Evolutionary conservation across 2,113 vertebrate genomes (phyloP).

Genomic region (Elanoides forficatus): DNA sequence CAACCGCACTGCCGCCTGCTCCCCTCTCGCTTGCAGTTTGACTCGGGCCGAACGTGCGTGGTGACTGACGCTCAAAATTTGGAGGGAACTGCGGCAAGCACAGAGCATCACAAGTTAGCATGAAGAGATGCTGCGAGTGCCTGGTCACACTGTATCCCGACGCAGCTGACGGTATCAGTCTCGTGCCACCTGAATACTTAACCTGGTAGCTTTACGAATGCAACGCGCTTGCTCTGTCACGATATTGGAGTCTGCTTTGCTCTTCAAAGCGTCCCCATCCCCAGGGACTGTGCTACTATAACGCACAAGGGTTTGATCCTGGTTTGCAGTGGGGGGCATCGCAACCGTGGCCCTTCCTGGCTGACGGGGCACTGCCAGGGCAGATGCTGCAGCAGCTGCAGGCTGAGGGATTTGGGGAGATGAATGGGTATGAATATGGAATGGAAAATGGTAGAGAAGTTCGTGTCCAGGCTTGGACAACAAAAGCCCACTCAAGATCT

Average conservation of each 20-base stretch:
- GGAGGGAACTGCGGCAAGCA: neutral
- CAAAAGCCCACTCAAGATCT: neutral
- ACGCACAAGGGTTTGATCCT: neutral
- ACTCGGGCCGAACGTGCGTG: neutral
- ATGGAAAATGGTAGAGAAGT: neutral
- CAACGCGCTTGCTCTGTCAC: neutral
- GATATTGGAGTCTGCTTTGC: neutral
- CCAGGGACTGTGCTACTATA: neutral
- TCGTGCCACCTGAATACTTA: neutral
- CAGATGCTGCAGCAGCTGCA: neutral
- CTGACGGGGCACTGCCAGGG: neutral
- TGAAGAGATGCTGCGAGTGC: neutral
- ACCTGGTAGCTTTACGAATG: neutral
- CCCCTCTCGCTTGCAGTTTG: neutral
- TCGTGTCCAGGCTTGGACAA: neutral
- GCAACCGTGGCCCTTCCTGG: neutral
- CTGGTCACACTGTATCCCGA: neutral
- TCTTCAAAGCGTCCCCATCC: neutral
- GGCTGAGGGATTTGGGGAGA: neutral
- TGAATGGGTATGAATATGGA: neutral
- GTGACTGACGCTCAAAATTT: neutral
- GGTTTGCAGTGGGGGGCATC: neutral
- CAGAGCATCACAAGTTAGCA: neutral
- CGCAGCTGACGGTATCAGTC: neutral
- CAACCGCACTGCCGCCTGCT: accelerated